Base-by-base conservation (phyloP, 2,888 invertebrate genomes). In the Drosophila neutralis region DNA sequence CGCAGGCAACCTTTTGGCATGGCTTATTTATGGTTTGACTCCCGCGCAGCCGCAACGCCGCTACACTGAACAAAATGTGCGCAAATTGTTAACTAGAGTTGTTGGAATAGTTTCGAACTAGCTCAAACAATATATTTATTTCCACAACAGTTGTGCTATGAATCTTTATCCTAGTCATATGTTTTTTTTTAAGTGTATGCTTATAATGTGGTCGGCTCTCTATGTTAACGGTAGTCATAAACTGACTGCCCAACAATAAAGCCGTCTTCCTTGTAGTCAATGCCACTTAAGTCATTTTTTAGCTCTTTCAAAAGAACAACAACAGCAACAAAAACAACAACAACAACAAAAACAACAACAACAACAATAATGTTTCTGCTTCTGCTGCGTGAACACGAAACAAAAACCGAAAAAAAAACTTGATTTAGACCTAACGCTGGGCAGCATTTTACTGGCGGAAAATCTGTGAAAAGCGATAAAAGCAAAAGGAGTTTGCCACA, bases 401-500 rank as follows among this genome's bases (percentile, higher is more conserved):
- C 27, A 21, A 29, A 48, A 61, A 72, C 5, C 18, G 3, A 10
- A 66, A 52, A 31, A 18, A 31, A 71, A 82, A 83, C 81, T 87
- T 69, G 86, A 64, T 69, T 78, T 65, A 69, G 49, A 49, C 61
- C 69, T 64, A 69, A 60, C 45, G 79, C 58, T 63, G 58, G 42
- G 69, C 61, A 13, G 36, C 64, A 66, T 76, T 78, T 76, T 66
- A 75, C 69, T 69, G 77, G 73, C 83, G 83, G 90, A 88, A 85
- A 85, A 85, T 89, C 85, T 89, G 73, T 83, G 85, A 89, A 89
- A 89, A 85, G 83, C 85, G 88, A 89, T 89, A 83, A 89, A 87
- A 80, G 74, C 78, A 73, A 78, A 83, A 80, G 75, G 58, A 78
- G 78, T 61, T 69, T 63, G 45, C 62, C 59, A 40, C 54, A 64